A percentile compares a stretch with the other conserved stretches of the same genome.
Evolutionary conservation across 1,140 invertebrate species (phyloP).

Genomic region (Drosophila micromelanica): DNA sequence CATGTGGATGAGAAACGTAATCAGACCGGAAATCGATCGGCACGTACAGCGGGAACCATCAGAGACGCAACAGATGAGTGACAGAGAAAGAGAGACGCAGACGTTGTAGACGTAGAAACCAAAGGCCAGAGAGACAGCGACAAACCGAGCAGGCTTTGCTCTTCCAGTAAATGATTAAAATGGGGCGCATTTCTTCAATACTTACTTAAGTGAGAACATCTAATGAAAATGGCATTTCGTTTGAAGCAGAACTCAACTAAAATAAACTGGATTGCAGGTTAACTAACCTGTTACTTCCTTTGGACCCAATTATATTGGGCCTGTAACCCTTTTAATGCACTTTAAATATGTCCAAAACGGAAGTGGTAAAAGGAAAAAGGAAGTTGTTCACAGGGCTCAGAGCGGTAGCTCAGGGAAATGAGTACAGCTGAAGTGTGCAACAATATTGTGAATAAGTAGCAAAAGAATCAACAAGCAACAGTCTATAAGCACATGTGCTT

Average conservation of each 20-base stretch:
- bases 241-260: background rate
- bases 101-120: background rate
- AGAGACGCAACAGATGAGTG: constrained; percentile 35
- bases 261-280: constrained; percentile 33
- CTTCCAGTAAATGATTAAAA: constrained; percentile 41
- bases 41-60: constrained; percentile 56
- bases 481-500: background rate
- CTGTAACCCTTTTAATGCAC: constrained; percentile 21
- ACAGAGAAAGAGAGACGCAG: constrained; percentile 5
- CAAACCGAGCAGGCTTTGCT: constrained; percentile 22
- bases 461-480: constrained; percentile 17
- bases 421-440: constrained; percentile 18
- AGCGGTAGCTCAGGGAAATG: constrained; percentile 9
- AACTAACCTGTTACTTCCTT: constrained; percentile 53
- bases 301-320: constrained; percentile 32
- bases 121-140: background rate
- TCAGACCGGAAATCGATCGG: constrained; percentile 84
- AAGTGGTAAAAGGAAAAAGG: constrained; percentile 49
- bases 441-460: constrained; percentile 8
- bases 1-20: constrained; percentile 73
- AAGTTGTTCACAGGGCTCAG: constrained; percentile 36
- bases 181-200: constrained; percentile 23
- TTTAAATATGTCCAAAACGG: constrained; percentile 24
- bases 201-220: constrained; percentile 5
- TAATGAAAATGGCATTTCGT: constrained; percentile 22